Conservation (phyloP, 37 sponge, comb jelly and placozoan genomes). For the Haliclona indistincta region DNA sequence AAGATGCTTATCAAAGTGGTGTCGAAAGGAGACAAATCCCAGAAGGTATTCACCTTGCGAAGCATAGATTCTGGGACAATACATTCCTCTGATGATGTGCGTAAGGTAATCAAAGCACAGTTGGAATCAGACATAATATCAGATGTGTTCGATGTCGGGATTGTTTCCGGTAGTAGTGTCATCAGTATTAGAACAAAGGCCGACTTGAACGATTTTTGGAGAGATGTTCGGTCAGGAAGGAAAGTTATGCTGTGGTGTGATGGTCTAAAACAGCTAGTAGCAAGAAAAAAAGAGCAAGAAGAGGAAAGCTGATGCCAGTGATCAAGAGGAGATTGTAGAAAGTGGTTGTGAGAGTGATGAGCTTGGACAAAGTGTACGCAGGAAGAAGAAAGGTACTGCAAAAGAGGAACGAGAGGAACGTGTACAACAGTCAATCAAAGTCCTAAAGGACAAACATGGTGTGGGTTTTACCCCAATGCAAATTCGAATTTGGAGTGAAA, state of each 20-base stretch:
- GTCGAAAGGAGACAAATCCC: too few species aligned
- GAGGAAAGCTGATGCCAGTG: background rate
- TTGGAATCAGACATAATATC: background rate
- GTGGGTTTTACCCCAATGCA: background rate
- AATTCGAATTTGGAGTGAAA: background rate
- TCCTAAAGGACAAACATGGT: slow-evolving; percentile 3
- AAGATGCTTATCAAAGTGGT: too few species aligned
- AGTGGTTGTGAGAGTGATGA: background rate
- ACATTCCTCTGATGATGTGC: too few species aligned
- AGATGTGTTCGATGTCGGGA: slow-evolving; percentile 4
- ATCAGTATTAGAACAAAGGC: slow-evolving; percentile 1
- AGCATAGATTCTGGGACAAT: background rate
- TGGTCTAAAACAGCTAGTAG: slow-evolving; percentile 2
- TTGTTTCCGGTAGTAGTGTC: background rate
- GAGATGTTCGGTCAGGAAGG: background rate
- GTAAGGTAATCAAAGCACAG: too few species aligned
- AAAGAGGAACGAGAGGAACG: background rate
- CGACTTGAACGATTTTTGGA: slow-evolving; percentile 12
- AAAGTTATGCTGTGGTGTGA: slow-evolving; percentile 14
- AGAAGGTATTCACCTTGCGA: background rate
- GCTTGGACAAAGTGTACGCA: background rate
- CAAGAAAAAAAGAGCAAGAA: background rate
- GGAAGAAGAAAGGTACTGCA: background rate
- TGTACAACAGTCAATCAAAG: background rate
- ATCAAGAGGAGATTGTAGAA: background rate